Percentiles rank a stretch among this genome's conserved stretches.
phyloP scores from a whole-genome alignment of 2,888 invertebrate genomes.

The Sphinx pinastri region DNA sequence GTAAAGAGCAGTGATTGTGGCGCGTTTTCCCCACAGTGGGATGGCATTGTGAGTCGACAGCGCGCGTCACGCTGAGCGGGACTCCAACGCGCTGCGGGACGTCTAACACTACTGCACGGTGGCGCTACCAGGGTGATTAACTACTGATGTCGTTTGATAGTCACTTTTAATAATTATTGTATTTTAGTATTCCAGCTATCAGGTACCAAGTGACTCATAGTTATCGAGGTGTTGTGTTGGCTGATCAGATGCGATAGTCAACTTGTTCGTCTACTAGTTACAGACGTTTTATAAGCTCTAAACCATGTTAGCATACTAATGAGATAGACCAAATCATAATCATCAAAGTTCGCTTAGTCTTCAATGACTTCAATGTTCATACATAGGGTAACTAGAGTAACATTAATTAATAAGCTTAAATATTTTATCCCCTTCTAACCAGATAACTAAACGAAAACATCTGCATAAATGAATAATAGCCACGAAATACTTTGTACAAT shows the following conservation, averaged over 20 bases:
- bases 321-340: no score
- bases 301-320: no score
- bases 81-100: conserved; percentile 12
- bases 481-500: not conserved
- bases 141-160: not conserved
- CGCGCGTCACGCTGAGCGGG: conserved; percentile 22
- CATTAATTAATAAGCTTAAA: no score
- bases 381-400: no score
- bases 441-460: not conserved
- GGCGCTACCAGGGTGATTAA: conserved; percentile 12
- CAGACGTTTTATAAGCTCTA: no score
- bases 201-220: no score
- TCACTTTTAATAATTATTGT: not conserved
- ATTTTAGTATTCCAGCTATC: not conserved
- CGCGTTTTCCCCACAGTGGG: conserved; percentile 8
- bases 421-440: no score
- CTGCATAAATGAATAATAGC: conserved; percentile 5
- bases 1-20: conserved; percentile 13
- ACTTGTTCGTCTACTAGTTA: no score
- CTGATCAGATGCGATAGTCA: no score
- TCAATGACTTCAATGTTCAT: no score
- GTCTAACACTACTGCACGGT: not conserved
- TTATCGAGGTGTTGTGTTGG: no score
- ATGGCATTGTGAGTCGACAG: not conserved
- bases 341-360: no score